Percentiles rank a stretch among this genome's conserved stretches.
Evolutionary conservation across 2,113 vertebrate species (phyloP).

Genomic region (Ceyx cyanopectus): DNA sequence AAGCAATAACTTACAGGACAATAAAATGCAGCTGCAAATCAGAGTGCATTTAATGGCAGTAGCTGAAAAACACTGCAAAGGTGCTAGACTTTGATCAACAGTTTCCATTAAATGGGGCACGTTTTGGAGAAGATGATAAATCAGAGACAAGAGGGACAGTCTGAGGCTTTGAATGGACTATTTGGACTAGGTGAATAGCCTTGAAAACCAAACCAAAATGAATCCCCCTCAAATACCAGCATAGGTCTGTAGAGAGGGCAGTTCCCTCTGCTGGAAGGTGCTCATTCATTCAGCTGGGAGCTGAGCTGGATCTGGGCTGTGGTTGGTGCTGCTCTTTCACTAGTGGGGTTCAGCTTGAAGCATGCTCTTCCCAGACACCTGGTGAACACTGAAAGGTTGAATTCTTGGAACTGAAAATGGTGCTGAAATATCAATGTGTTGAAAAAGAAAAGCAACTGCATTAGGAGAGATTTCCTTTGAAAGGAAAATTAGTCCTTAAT

Average conservation of each 20-base stretch:
- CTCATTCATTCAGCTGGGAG: conserved; percentile 11
- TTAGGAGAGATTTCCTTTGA: not conserved
- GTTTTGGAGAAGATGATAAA: not conserved
- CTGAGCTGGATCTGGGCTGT: not conserved
- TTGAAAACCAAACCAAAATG: not conserved
- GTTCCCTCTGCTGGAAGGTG: not conserved
- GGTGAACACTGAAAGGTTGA: conserved; percentile 8
- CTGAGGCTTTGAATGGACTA: not conserved
- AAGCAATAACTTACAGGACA: conserved; percentile 36
- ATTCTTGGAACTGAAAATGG: conserved; percentile 3
- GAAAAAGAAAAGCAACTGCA: conserved; percentile 1
- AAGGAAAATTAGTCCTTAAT: not conserved
- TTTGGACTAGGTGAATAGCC: not conserved
- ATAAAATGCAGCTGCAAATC: conserved; percentile 53
- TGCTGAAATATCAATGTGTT: not conserved
- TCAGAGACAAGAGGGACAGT: not conserved
- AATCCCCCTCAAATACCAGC: not conserved
- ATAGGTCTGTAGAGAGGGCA: not conserved
- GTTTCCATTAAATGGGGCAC: conserved; percentile 10
- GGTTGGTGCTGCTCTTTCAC: not conserved
- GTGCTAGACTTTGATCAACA: not conserved
- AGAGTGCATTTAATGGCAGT: conserved; percentile 44
- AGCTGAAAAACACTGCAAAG: not conserved
- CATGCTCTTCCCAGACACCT: not conserved
- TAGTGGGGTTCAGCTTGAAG: conserved; percentile 6